Base-by-base conservation (phyloP, 1,140 invertebrate species). In the Aphaenogaster rudis region DNA sequence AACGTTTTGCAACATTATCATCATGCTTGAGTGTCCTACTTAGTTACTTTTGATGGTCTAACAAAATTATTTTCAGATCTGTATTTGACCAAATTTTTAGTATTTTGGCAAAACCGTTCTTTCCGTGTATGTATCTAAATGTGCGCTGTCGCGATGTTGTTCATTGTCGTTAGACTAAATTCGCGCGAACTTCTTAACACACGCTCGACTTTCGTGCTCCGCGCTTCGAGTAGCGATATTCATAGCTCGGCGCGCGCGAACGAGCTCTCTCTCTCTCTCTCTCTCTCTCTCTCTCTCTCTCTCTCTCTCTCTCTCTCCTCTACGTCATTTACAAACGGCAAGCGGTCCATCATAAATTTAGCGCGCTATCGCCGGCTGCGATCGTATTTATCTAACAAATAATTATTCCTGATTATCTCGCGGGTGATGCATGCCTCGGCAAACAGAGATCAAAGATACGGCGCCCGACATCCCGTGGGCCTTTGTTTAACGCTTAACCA, bases 351-450 rank as follows among this genome's bases (percentile, higher is more conserved):
- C 92, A 92, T 94, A 94, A 94, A 93, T 94, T 91, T 88, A 81
- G 71, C 87, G 61, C 76, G 87, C 92, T 94, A 94, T 94, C 94
- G 88, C 88, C 85, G 87, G 67, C 88, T 90, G 80, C 90, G 91
- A 94, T 94, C 94, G 87, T 91, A 92, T 93, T 94, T 94, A 94
- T 95, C 93, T 93, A 94, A 94, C 90, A 90, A 94, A 94, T 94
- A 94, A 95, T 95, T 94, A 94, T 95, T 94, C 91, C 88, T 88
- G 92, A 94, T 95, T 94, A 94, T 94, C 93, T 91, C 78, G 87
- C 81, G 88, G 74, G 71, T 93, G 93, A 94, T 94, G 91, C 90
- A 92, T 93, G 91, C 88, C 88, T 93, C 88, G 90, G 93, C 92
- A 91, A 94, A 93, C 93, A 91, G 84, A 94, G 94, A 94, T 94